Evolutionary conservation across 92 coral and sea anemone species (phyloP).

Genomic region (Porites rus): DNA sequence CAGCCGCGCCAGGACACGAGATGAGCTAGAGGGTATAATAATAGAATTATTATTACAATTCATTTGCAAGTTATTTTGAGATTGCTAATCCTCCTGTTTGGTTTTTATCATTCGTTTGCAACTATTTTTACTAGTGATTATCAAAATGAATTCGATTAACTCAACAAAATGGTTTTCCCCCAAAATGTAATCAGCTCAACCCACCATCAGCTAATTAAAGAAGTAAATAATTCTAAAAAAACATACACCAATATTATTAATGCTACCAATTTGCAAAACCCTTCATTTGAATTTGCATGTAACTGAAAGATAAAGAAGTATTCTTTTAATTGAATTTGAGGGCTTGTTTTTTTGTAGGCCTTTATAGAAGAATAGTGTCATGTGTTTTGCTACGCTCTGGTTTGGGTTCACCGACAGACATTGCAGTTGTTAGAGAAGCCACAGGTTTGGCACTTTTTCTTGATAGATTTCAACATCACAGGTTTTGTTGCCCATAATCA

Average conservation of each 20-base stretch:
- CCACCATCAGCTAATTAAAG: too few species aligned
- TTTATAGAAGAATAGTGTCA: constrained; percentile 96
- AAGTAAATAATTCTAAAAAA: too few species aligned
- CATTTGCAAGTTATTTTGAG: too few species aligned
- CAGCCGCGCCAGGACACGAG: constrained; percentile 98
- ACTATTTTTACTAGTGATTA: too few species aligned
- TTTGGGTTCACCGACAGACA: constrained; percentile 98
- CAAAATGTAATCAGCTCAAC: too few species aligned
- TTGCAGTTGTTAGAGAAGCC: constrained; percentile 96
- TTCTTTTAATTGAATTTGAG: background rate
- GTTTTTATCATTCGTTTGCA: too few species aligned
- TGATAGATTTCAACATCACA: background rate
- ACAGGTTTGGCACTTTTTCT: constrained; percentile 73
- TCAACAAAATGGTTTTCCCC: too few species aligned
- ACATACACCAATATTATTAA: too few species aligned
- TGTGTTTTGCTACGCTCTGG: constrained; percentile 96
- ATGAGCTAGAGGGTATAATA: constrained; percentile 90
- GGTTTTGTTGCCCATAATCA: background rate
- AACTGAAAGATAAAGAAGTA: background rate
- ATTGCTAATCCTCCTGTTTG: too few species aligned
- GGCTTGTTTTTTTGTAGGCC: constrained; percentile 54
- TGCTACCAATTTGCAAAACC: too few species aligned
- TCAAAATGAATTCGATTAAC: too few species aligned
- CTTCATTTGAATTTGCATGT: background rate
- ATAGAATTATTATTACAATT: background rate